phyloP scores from a whole-genome alignment of 2,888 invertebrate species.

The Orthosia gracilis region DNA sequence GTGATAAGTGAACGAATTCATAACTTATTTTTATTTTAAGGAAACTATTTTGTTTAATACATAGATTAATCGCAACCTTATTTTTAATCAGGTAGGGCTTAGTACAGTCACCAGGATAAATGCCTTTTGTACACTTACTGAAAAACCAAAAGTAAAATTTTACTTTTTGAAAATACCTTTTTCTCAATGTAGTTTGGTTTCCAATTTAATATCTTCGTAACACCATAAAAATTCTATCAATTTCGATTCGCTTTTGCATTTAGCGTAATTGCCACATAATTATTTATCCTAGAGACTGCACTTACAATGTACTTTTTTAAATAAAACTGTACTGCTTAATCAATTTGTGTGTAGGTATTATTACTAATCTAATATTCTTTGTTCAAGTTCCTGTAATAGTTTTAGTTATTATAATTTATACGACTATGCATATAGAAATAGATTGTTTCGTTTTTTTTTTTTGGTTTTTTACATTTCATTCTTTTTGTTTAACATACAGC shows the following conservation, averaged over 20 bases:
- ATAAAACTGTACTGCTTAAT: neutral
- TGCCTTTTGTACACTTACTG: neutral
- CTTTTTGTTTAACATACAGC: neutral
- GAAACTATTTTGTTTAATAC: constrained; percentile 13
- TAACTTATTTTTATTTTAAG: constrained; percentile 30
- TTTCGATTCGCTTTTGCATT: neutral
- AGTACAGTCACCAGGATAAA: neutral
- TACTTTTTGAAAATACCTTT: neutral
- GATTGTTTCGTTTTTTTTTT: neutral
- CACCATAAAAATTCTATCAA: neutral
- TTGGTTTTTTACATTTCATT: neutral
- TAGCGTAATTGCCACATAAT: neutral
- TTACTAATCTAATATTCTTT: neutral
- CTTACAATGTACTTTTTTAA: neutral
- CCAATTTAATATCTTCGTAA: neutral
- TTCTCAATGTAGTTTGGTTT: neutral
- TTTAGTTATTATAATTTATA: neutral
- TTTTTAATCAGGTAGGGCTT: neutral
- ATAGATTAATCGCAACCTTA: neutral
- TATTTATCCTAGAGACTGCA: neutral
- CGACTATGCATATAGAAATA: neutral
- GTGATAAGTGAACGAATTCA: constrained; percentile 40
- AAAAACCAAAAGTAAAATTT: neutral
- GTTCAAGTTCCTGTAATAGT: constrained; percentile 14
- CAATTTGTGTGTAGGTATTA: neutral